Base-by-base conservation (phyloP, 1,140 invertebrate genomes). In the Phymorhynchus buccinoides region DNA sequence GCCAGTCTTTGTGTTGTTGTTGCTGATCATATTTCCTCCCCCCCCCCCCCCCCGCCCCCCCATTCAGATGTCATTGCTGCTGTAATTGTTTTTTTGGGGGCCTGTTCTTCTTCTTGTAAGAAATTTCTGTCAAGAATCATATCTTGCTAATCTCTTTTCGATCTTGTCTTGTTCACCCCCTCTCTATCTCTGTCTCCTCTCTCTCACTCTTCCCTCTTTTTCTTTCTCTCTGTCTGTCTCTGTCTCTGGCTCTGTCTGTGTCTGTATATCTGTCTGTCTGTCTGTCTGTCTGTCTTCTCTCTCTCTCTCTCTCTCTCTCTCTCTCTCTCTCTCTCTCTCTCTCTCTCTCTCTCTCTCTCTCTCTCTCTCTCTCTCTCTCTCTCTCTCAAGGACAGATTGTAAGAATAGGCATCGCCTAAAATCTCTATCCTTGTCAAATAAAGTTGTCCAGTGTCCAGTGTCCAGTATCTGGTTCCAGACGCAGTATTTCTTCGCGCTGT, bases 401-500 rank as follows among this genome's bases (percentile, higher is more conserved):
- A n/a, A n/a, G n/a, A n/a, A n/a, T n/a, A n/a, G n/a, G n/a, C n/a
- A n/a, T n/a, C n/a, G n/a, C n/a, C n/a, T n/a, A n/a, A n/a, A n/a
- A n/a, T n/a, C n/a, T n/a, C n/a, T n/a, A n/a, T n/a, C n/a, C n/a
- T n/a, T n/a, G n/a, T n/a, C n/a, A n/a, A n/a, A n/a, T n/a, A n/a
- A n/a, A n/a, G n/a, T n/a, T n/a, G n/a, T n/a, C n/a, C n/a, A n/a
- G n/a, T n/a, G n/a, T n/a, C n/a, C n/a, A n/a, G n/a, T n/a, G n/a
- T n/a, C n/a, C n/a, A 48, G 44, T 48, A 9, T 48, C 68, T 48
- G n/a, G 14, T 82, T 86, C 27, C 87, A 89, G 88, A 84, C 81
- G 18, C 75, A 75, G 12, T 87, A 87, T 37, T 84, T 89, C 71
- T 85, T 84, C 75, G 80, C 87, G 3, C 62, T 92, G 18, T 93